Conservation (phyloP, 2,888 invertebrate genomes). For the Epistrophe eligans region DNA sequence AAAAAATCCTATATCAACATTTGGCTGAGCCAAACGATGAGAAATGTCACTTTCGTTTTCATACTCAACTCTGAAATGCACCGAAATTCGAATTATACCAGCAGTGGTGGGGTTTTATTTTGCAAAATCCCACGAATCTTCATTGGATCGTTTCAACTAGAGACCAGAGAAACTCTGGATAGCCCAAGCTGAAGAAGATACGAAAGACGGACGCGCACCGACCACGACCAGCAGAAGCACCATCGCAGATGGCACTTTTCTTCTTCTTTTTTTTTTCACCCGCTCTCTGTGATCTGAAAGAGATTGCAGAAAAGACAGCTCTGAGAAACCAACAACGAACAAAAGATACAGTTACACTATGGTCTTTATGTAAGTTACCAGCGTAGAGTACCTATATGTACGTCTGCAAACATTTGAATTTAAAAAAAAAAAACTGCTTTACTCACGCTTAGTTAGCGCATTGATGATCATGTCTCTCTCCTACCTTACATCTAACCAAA, state of each 20-base stretch:
- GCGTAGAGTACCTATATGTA: background rate
- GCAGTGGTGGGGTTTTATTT: slow-evolving; percentile 59
- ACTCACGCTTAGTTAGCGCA: slow-evolving; percentile 55
- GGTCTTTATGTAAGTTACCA: background rate
- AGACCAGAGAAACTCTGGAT: slow-evolving; percentile 61
- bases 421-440: slow-evolving; percentile 19
- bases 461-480: slow-evolving; percentile 48
- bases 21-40: slow-evolving; percentile 60
- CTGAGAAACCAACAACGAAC: slow-evolving; percentile 51
- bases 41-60: slow-evolving; percentile 74
- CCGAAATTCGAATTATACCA: slow-evolving; percentile 71
- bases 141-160: slow-evolving; percentile 22
- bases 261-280: slow-evolving; percentile 66
- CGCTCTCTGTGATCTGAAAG: slow-evolving; percentile 66
- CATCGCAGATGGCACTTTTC: slow-evolving; percentile 48
- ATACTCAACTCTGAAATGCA: slow-evolving; percentile 68
- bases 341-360: slow-evolving; percentile 26
- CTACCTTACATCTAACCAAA: slow-evolving; percentile 35
- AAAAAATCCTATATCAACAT: slow-evolving; percentile 54
- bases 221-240: slow-evolving; percentile 49
- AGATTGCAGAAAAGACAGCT: slow-evolving; percentile 60
- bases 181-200: slow-evolving; percentile 37
- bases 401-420: slow-evolving; percentile 22
- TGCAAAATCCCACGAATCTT: slow-evolving; percentile 59
- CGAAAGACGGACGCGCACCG: slow-evolving; percentile 31